phyloP scores from a whole-genome alignment of 1,140 invertebrate species.

The Phymastichus coffea region DNA sequence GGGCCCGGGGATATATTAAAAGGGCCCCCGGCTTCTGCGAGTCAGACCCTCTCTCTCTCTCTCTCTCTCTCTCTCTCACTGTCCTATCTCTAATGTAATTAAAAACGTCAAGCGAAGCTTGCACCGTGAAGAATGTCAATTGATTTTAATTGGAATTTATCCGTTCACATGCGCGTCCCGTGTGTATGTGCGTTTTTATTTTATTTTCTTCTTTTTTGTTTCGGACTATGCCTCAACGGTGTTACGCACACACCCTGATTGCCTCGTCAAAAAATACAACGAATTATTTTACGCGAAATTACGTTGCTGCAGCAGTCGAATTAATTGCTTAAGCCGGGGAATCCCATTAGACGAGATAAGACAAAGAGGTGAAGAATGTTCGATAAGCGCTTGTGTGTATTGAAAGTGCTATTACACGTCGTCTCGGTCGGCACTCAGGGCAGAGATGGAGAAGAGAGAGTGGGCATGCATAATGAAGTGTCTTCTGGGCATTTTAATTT shows the following conservation, averaged over 20 bases:
- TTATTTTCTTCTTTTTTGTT: neutral
- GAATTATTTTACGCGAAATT: too few relatives aligned
- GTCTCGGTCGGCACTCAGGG: too few relatives aligned
- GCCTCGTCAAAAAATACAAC: too few relatives aligned
- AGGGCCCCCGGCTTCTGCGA: slow-evolving; percentile 4
- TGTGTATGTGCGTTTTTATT: neutral
- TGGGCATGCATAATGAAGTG: slow-evolving; percentile 50
- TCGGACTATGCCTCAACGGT: too few relatives aligned
- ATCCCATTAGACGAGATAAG: slow-evolving; percentile 5
- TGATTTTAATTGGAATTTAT: slow-evolving; percentile 31
- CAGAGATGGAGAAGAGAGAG: too few relatives aligned
- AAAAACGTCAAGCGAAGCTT: slow-evolving; percentile 24
- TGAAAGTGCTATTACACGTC: slow-evolving; percentile 31
- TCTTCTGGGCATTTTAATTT: slow-evolving; percentile 51
- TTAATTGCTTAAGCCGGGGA: too few relatives aligned
- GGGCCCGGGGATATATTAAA: slow-evolving; percentile 17
- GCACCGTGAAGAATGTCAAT: slow-evolving; percentile 26
- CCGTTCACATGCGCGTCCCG: slow-evolving; percentile 3
- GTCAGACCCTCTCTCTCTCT: neutral
- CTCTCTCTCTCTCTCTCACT: neutral
- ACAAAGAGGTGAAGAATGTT: slow-evolving; percentile 25
- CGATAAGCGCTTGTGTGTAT: slow-evolving; percentile 22
- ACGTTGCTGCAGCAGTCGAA: too few relatives aligned
- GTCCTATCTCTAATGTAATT: slow-evolving; percentile 31
- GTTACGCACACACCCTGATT: too few relatives aligned